Conservation (phyloP, 2,113 vertebrate species). For the Microtus montanus region DNA sequence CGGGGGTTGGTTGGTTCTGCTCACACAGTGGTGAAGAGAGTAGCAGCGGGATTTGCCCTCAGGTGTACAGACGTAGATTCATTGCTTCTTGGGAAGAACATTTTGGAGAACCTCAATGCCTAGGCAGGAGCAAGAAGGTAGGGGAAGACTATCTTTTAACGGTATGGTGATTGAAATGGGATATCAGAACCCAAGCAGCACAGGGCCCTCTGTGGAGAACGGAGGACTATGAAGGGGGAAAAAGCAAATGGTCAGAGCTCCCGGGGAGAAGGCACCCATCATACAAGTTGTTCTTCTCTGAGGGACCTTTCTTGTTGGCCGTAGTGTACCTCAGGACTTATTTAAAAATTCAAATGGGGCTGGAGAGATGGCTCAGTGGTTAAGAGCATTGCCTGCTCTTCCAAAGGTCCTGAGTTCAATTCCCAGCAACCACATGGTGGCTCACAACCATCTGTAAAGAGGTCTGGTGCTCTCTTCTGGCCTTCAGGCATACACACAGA, state of each 20-base stretch:
- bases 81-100: neutral
- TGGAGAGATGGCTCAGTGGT: neutral
- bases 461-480: too few relatives aligned
- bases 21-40: neutral
- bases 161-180: neutral
- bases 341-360: neutral
- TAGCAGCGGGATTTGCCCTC: rapidly evolving
- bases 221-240: neutral
- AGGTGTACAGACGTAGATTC: neutral
- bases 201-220: neutral
- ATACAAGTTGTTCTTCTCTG: rapidly evolving
- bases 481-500: too few relatives aligned
- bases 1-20: neutral
- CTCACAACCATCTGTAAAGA: too few relatives aligned
- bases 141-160: neutral
- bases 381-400: too few relatives aligned
- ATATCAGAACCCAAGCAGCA: neutral
- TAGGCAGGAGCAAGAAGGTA: neutral
- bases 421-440: too few relatives aligned
- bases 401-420: too few relatives aligned
- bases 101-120: neutral
- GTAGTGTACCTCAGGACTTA: neutral
- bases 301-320: neutral
- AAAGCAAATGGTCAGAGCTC: neutral
- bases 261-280: neutral